These are phyloP conservation scores for Popillia japonica DNA, from an alignment of 1,140 invertebrate species.

Conservation along the genomic window DNA sequence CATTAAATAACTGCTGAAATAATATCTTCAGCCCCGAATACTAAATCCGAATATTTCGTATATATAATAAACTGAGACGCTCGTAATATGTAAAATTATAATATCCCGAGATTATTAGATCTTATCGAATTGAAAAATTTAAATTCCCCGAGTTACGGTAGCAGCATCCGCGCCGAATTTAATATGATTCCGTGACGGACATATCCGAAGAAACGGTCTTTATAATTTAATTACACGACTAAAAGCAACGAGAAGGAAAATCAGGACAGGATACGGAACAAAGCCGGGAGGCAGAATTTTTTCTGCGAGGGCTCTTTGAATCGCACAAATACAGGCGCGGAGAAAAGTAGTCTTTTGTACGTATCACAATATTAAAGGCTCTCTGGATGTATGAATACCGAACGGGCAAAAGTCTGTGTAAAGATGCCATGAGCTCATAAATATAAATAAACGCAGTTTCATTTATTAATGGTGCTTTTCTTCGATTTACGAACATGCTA, in stretches of 20 bases:
- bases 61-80: too few relatives aligned
- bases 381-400: not conserved
- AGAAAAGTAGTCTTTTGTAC: not conserved
- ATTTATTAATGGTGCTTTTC: not conserved
- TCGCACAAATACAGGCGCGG: not conserved
- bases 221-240: not conserved
- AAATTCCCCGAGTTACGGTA: not conserved
- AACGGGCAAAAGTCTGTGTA: not conserved
- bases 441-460: conserved; percentile 14
- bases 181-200: conserved; percentile 1
- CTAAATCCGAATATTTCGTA: too few relatives aligned
- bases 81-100: too few relatives aligned
- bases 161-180: not conserved
- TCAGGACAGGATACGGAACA: not conserved
- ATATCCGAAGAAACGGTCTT: not conserved
- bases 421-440: not conserved
- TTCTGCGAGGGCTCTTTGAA: not conserved
- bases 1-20: too few relatives aligned
- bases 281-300: not conserved
- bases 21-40: too few relatives aligned
- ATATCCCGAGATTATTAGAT: too few relatives aligned
- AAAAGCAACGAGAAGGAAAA: not conserved
- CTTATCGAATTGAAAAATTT: not conserved
- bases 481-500: too few relatives aligned
- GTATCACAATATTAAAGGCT: not conserved